Base-by-base conservation (phyloP, 2,888 invertebrate species). In the Lycocerus yunnanus region DNA sequence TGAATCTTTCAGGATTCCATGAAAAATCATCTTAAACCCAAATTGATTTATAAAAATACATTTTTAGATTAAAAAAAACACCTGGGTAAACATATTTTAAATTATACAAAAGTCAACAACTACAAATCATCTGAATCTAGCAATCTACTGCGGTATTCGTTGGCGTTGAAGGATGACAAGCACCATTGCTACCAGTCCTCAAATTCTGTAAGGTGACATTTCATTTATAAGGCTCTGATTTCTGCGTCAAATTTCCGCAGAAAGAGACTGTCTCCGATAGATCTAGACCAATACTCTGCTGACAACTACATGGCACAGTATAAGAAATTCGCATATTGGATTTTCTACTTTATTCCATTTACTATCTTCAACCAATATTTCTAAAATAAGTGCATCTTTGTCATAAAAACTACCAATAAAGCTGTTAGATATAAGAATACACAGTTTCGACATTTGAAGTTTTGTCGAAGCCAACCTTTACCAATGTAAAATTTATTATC, bases 141-240 rank as follows among this genome's bases (percentile, higher is more conserved):
- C 74, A 76, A 76, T 76, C 74, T 72, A 69, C 67, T 69, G 71
- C 72, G 74, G 69, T 71, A 63, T 74, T 76, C 74, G 76, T 67
- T 74, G 76, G 67, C 74, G 74, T 72, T 76, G 76, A 74, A 67
- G 69, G 68, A 76, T 76, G 76, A 76, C 76, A 76, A 73, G 67
- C 74, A 71, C 72, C 76, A 73, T 43, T 74, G 73, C 72, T 76
- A 74, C 74, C 66, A 74, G 69, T 71, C 74, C 75, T 76, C 77
- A 69, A 73, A 73, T 74, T 63, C 69, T 73, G 69, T 74, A 76
- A 74, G 72, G 76, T 81, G 81, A 81, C 81, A 76, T 81, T 81
- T 81, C 81, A 81, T 81, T 81, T 81, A 81, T 80, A 81, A 79
- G 74, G 75, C 78, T 76, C 79, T 80, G 80, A 81, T 79, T 81